These are phyloP conservation scores for Virgularia gustaviana DNA, from an alignment of 92 coral and sea anemone genomes.

Conservation along the genomic window DNA sequence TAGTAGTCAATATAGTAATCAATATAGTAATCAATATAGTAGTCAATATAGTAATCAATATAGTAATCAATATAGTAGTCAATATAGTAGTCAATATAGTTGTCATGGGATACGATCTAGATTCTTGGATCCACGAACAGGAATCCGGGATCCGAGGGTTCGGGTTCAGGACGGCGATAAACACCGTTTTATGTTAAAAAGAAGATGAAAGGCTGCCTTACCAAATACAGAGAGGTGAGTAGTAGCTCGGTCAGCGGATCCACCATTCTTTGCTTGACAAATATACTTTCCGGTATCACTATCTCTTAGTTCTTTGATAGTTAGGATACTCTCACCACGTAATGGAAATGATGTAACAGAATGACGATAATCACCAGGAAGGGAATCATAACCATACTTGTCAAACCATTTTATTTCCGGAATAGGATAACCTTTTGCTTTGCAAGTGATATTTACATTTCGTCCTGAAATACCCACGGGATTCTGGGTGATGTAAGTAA, in stretches of 20 bases:
- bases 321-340: conserved; percentile 43
- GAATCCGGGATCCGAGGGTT: too few relatives aligned
- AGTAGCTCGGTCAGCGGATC: conserved; percentile 40
- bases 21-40: too few relatives aligned
- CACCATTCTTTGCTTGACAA: conserved; percentile 57
- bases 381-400: conserved; percentile 31
- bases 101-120: too few relatives aligned
- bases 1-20: too few relatives aligned
- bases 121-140: too few relatives aligned
- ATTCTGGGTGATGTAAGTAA: conserved; percentile 49
- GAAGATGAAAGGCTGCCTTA: conserved; percentile 1
- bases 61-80: too few relatives aligned
- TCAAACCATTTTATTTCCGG: conserved; percentile 66
- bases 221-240: conserved; percentile 35
- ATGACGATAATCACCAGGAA: conserved; percentile 63
- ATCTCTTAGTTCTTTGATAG: conserved; percentile 42
- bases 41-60: too few relatives aligned
- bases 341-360: conserved; percentile 47
- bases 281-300: conserved; percentile 61
- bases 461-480: conserved; percentile 68
- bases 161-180: conserved; percentile 34
- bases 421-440: conserved; percentile 77
- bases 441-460: conserved; percentile 68
- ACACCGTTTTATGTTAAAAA: conserved; percentile 8
- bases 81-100: too few relatives aligned